phyloP scores from a whole-genome alignment of 2,797 vertebrate species.

The Anas capensis region DNA sequence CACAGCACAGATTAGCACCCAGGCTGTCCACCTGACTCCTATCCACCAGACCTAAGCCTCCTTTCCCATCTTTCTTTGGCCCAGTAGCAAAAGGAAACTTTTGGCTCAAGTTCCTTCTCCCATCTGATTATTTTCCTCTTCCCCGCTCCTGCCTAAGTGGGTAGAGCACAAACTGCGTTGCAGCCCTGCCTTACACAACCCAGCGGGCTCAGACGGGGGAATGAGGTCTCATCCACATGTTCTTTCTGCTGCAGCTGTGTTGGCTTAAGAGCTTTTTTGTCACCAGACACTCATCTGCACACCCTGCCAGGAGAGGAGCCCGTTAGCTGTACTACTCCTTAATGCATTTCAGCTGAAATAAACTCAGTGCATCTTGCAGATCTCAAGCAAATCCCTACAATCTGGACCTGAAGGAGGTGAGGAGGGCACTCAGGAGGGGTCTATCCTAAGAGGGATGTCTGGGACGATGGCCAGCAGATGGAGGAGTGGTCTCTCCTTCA shows the following conservation, averaged over 20 bases:
- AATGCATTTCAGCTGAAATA: not conserved
- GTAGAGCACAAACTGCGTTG: not conserved
- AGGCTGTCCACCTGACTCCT: not conserved
- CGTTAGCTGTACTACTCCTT: not conserved
- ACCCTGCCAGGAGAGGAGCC: not conserved
- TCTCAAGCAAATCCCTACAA: not conserved
- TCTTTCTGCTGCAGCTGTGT: constrained; percentile 23
- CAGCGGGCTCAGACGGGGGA: not conserved
- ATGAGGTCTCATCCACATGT: not conserved
- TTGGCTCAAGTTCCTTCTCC: constrained; percentile 12
- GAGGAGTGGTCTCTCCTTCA: not conserved
- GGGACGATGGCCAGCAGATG: not conserved
- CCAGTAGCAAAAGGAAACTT: not conserved
- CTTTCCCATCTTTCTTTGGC: constrained; percentile 1
- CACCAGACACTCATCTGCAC: not conserved
- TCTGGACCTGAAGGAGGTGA: not conserved
- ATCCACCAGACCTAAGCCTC: not conserved
- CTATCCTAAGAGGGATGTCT: not conserved
- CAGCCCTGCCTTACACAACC: not conserved
- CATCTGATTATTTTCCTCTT: not conserved
- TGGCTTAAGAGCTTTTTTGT: not conserved
- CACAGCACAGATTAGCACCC: not conserved
- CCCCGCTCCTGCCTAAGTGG: not conserved
- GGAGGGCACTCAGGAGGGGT: not conserved
- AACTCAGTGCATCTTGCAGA: not conserved